Evolutionary conservation across 2,113 vertebrate species (phyloP).

Genomic region (Colossoma macropomum): DNA sequence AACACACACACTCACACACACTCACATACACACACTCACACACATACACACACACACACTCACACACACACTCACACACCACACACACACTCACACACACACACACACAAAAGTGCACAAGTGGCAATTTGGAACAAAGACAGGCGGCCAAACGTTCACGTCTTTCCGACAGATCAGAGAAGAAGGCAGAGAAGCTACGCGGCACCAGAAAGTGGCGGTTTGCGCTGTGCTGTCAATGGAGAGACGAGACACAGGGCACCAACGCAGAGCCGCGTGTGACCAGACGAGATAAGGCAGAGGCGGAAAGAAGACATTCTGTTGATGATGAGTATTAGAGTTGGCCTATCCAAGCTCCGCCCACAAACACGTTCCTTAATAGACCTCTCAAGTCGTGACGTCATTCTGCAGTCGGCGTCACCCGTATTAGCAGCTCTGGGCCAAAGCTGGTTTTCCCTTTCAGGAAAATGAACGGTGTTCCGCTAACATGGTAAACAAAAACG

Average conservation of each 20-base stretch:
- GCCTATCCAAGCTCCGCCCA: neutral
- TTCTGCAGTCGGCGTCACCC: no score
- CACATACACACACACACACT: conserved; percentile 19
- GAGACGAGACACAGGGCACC: neutral
- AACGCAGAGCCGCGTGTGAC: neutral
- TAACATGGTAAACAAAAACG: no score
- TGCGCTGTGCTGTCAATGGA: neutral
- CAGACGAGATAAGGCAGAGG: conserved; percentile 24
- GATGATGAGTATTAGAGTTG: neutral
- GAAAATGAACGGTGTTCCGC: no score
- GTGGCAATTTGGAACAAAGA: conserved; percentile 50
- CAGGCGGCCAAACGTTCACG: neutral
- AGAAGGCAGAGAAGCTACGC: conserved; percentile 2
- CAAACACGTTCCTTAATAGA: neutral
- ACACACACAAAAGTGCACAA: conserved; percentile 50
- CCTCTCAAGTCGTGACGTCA: no score
- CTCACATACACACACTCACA: conserved; percentile 30
- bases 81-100: no score
- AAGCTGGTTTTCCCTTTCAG: no score
- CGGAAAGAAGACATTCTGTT: conserved; percentile 9
- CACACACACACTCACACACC: conserved; percentile 33
- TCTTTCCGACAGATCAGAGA: neutral
- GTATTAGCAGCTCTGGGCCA: no score
- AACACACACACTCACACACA: no score
- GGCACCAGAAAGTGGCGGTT: conserved; percentile 1